Percentiles rank a stretch among this genome's conserved stretches.
Evolutionary conservation across 2,113 vertebrate genomes (phyloP).

Genomic region (Vidua chalybeata): DNA sequence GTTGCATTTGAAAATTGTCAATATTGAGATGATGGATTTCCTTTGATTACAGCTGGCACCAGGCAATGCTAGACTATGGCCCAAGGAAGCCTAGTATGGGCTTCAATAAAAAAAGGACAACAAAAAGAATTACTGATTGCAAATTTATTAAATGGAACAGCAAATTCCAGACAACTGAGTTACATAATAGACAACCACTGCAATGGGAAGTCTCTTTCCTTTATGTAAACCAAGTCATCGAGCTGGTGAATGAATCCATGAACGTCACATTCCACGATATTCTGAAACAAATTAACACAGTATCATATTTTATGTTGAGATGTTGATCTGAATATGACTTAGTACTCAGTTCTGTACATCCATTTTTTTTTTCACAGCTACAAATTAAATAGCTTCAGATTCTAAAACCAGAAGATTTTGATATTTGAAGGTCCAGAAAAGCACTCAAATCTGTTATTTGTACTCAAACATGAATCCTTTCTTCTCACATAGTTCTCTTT

Average conservation of each 20-base stretch:
- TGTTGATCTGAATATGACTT: background rate
- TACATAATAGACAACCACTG: background rate
- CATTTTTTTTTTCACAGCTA: background rate
- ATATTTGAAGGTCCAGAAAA: background rate
- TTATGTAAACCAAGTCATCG: background rate
- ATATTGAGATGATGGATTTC: background rate
- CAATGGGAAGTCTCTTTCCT: background rate
- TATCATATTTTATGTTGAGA: background rate
- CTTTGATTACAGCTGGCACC: background rate
- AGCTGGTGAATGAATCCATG: background rate
- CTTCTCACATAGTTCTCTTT: background rate
- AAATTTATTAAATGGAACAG: constrained; percentile 62
- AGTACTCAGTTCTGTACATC: background rate
- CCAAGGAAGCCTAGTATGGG: background rate
- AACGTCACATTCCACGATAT: constrained; percentile 36
- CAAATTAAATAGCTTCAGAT: background rate
- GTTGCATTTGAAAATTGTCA: background rate
- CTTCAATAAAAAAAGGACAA: background rate
- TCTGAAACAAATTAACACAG: constrained; percentile 54
- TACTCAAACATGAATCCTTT: background rate
- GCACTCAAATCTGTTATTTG: background rate
- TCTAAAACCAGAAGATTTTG: background rate
- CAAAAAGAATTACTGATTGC: constrained; percentile 25
- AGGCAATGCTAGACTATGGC: background rate
- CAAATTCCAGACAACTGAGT: constrained; percentile 16